Evolutionary conservation across 2,113 vertebrate species (phyloP), one percentile per base, ranked within the genome.

Genomic region (Callionymus lyra): DNA sequence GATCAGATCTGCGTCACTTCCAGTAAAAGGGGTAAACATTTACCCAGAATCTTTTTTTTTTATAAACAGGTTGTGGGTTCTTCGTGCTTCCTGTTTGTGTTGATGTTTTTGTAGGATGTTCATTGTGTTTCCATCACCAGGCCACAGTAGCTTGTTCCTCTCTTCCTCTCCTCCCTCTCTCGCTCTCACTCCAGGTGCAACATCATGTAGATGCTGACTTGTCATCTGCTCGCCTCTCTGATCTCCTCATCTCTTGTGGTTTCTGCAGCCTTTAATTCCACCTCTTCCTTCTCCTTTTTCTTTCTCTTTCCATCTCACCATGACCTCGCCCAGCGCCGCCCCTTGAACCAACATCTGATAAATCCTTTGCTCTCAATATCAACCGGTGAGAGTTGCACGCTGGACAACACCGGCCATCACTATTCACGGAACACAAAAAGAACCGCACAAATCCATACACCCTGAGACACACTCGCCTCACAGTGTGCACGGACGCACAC

Each of bases 281-380:
- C 47, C 68, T 62, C 69, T 66, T 62, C 68, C 66, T 72, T 47
- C 21, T 54, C 50, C 47, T 65, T 69, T 73, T 63, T 69, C 66
- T 76, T 46, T 47, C 64, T 71, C 69, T 56, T 69, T 62, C 53
- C 58, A 58, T 68, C 47, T 43, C 39, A 63, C 61, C 64, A 66
- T 82, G 77, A 83, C 76, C 75, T 83, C 81, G 79, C 77, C 65
- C 37, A 6, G 63, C 70, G 74, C 80, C 82, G 79, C 81, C 84
- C 85, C 82, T 84, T 85, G 86, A 85, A 84, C 56, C 62, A 57
- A 56, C 82, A 84, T 73, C 74, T 83, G 82, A 86, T 85, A 83
- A 85, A 85, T 83, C 81, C 67, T 76, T 74, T 67, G 67, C 74
- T 76, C 65, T 48, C 83, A 86, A 85, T 85, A 75, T 76, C 85